These are phyloP conservation scores for Aphidius colemani DNA, from an alignment of 2,888 invertebrate species.

Conservation along the genomic window DNA sequence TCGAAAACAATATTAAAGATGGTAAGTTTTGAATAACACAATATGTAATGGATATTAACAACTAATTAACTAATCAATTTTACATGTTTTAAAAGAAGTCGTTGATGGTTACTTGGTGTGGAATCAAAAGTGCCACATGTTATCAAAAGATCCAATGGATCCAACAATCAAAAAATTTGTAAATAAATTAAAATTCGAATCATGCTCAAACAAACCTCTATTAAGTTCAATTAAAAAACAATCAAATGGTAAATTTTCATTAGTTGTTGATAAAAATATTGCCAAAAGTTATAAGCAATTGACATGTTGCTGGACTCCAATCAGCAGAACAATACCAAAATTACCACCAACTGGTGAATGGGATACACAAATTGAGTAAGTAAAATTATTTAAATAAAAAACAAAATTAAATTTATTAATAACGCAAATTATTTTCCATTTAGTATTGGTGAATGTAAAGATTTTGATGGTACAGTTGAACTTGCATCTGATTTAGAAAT, in stretches of 20 bases:
- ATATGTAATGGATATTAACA: background rate
- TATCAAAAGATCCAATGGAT: constrained; percentile 62
- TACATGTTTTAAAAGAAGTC: constrained; percentile 27
- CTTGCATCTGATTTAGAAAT: constrained; percentile 59
- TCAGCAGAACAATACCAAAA: constrained; percentile 63
- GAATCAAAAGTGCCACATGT: constrained; percentile 69
- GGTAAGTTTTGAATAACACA: constrained; percentile 29
- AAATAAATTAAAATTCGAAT: constrained; percentile 62
- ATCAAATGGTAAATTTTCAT: constrained; percentile 42
- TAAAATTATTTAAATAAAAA: constrained; percentile 4
- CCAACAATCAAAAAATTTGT: constrained; percentile 66
- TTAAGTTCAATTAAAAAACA: constrained; percentile 44
- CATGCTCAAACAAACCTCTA: constrained; percentile 59
- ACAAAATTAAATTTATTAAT: background rate
- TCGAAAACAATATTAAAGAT: constrained; percentile 24
- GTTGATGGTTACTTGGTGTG: constrained; percentile 62
- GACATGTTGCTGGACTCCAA: constrained; percentile 69
- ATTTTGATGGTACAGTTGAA: constrained; percentile 57
- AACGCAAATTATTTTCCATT: background rate
- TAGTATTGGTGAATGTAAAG: constrained; percentile 61
- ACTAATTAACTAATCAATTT: too few species aligned
- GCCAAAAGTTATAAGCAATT: constrained; percentile 59
- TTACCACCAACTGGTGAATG: constrained; percentile 43
- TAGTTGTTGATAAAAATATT: constrained; percentile 41
- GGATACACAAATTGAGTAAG: constrained; percentile 53